A percentile compares a stretch with the other conserved stretches of the same genome.
Evolutionary conservation across 1,140 invertebrate species (phyloP).

Genomic region (Neodiprion virginianus): DNA sequence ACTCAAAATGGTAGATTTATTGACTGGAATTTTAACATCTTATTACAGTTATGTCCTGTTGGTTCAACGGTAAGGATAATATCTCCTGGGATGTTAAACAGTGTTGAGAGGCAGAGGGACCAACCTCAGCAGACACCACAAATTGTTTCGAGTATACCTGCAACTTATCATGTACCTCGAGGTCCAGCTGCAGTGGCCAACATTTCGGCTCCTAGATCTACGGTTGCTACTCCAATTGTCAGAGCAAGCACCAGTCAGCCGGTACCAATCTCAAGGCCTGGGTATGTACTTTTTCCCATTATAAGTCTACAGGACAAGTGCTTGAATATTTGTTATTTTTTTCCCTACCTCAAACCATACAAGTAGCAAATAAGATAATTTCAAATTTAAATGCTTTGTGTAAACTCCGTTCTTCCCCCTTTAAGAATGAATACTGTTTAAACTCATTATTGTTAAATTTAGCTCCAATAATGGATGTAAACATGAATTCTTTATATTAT

Average conservation of each 20-base stretch:
- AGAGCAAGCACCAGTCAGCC: constrained; percentile 48
- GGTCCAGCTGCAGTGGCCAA: constrained; percentile 63
- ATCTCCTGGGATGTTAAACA: constrained; percentile 51
- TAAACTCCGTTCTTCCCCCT: too few relatives aligned
- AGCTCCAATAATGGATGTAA: too few relatives aligned
- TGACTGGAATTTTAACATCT: constrained; percentile 4
- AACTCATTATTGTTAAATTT: too few relatives aligned
- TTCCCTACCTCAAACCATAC: too few relatives aligned
- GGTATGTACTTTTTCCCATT: constrained; percentile 28
- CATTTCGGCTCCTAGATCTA: constrained; percentile 61
- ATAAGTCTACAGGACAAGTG: too few relatives aligned
- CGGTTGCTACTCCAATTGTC: constrained; percentile 61
- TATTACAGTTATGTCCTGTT: constrained; percentile 51
- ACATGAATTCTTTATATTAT: background rate
- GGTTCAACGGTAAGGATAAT: constrained; percentile 56
- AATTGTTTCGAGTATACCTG: constrained; percentile 51
- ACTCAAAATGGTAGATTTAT: too few relatives aligned
- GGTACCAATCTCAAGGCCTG: constrained; percentile 46
- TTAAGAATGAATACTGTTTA: too few relatives aligned
- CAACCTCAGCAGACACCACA: constrained; percentile 43
- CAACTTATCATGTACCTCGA: constrained; percentile 59
- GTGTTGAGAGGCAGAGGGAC: constrained; percentile 54
- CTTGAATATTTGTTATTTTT: too few relatives aligned
- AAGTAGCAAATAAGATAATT: too few relatives aligned
- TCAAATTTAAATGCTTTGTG: too few relatives aligned